Evolutionary conservation across 2,113 vertebrate species (phyloP).

Genomic region (Indri indri): DNA sequence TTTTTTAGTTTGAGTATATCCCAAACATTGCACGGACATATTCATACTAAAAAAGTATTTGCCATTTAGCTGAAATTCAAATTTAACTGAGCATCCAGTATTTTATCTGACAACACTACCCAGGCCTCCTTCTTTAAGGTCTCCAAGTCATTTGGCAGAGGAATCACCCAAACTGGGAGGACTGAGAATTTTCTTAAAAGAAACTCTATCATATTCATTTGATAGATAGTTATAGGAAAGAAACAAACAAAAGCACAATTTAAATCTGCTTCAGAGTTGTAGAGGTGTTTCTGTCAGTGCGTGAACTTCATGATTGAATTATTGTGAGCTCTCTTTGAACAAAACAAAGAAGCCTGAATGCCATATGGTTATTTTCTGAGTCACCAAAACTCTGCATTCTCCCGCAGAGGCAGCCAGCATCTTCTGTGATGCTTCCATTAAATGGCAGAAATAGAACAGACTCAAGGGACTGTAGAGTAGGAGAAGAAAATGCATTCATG

Average conservation of each 20-base stretch:
- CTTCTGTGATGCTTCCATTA: background rate
- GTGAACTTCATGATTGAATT: background rate
- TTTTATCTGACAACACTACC: background rate
- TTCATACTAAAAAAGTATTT: background rate
- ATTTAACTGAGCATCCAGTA: background rate
- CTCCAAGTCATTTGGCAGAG: background rate
- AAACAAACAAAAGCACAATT: background rate
- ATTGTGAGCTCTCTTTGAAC: background rate
- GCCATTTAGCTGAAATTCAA: background rate
- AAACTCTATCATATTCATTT: background rate
- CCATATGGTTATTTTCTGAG: slow-evolving; percentile 31
- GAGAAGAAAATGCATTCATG: background rate
- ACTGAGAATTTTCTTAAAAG: slow-evolving; percentile 1
- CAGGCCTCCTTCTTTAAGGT: background rate
- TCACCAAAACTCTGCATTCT: slow-evolving; percentile 1
- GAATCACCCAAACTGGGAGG: background rate
- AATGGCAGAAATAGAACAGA: background rate
- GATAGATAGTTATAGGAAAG: background rate
- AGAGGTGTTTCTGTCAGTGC: background rate
- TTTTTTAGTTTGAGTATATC: background rate
- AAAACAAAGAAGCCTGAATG: background rate
- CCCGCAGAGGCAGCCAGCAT: background rate
- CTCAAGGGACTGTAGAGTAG: background rate
- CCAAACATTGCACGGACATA: background rate
- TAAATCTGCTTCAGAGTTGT: background rate